Evolutionary conservation across 2,113 vertebrate species (phyloP), one percentile per base, ranked within the genome.

Genomic region (Catharus fuscescens): DNA sequence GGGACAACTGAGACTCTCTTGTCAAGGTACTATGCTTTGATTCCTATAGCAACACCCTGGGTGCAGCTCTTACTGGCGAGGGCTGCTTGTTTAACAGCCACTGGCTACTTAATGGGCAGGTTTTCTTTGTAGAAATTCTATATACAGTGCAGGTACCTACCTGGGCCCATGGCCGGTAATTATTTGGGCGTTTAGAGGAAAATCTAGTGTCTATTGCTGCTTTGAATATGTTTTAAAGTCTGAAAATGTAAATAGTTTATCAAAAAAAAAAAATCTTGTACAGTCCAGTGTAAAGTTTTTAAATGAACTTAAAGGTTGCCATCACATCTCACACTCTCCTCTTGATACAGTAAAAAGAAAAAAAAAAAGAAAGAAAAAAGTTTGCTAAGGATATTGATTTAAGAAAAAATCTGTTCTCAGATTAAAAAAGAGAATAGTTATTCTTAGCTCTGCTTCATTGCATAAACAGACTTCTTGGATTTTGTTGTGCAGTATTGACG

Each of bases 221-320:
- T 99, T 99, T 98, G 98, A 98, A 98, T 98, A 98, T 98, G 98
- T 99, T 99, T 98, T 99, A 99, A 98, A 99, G 98, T 99, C 98
- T 99, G 99, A 99, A 99, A 99, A 99, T 99, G 99, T 99, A 99
- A 99, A 99, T 99, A 99, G 98, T 99, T 99, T 99, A 99, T 99
- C 99, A 98, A 98, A 59, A 79, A 80, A 78, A 99, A 76, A 99
- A 98, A 99, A 99, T 98, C 99, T 99, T 99, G 99, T 99, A 99
- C 99, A 99, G 99, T 99, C 98, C 99, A 99, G 99, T 99, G 99
- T 99, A 99, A 99, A 99, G 99, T 99, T 99, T 99, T 99, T 99
- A 99, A 99, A 99, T 99, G 99, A 99, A 99, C 98, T 98, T 98
- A 98, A 98, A 98, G 98, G 98, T 99, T 98, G 98, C 98, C 99